These are phyloP conservation scores for Ophioninae sp. DNA, from an alignment of 2,888 invertebrate genomes.

Conservation along the genomic window DNA sequence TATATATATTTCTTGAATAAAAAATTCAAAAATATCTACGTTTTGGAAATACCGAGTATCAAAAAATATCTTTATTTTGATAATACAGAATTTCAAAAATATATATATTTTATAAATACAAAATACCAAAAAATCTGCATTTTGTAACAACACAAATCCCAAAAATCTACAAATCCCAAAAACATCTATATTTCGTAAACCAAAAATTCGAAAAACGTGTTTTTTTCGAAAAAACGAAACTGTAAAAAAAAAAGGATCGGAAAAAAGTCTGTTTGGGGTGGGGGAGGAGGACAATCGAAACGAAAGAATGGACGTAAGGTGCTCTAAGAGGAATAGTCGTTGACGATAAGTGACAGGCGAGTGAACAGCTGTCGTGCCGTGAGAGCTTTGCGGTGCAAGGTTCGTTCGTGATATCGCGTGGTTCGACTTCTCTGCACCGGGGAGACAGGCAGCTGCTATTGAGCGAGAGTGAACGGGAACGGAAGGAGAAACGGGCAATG, in stretches of 20 bases:
- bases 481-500: slow-evolving; percentile 40
- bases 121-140: too few relatives aligned
- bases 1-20: too few relatives aligned
- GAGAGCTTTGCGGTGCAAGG: slow-evolving; percentile 41
- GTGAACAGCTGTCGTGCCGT: slow-evolving; percentile 55
- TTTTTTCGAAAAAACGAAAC: too few relatives aligned
- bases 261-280: background rate
- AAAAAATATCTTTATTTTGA: too few relatives aligned
- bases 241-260: background rate
- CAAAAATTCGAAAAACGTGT: too few relatives aligned
- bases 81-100: too few relatives aligned
- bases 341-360: slow-evolving; percentile 55
- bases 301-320: background rate
- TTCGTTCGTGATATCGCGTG: slow-evolving; percentile 51
- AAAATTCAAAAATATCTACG: too few relatives aligned
- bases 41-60: too few relatives aligned
- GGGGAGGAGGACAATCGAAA: background rate
- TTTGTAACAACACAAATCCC: too few relatives aligned
- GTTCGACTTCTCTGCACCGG: slow-evolving; percentile 29
- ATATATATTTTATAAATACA: too few relatives aligned
- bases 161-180: too few relatives aligned
- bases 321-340: slow-evolving; percentile 25
- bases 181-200: too few relatives aligned
- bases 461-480: slow-evolving; percentile 50
- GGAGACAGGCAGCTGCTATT: slow-evolving; percentile 57